Conservation (phyloP, 53 echinoderm and acorn worm species). For the Echinometra lucunter region DNA sequence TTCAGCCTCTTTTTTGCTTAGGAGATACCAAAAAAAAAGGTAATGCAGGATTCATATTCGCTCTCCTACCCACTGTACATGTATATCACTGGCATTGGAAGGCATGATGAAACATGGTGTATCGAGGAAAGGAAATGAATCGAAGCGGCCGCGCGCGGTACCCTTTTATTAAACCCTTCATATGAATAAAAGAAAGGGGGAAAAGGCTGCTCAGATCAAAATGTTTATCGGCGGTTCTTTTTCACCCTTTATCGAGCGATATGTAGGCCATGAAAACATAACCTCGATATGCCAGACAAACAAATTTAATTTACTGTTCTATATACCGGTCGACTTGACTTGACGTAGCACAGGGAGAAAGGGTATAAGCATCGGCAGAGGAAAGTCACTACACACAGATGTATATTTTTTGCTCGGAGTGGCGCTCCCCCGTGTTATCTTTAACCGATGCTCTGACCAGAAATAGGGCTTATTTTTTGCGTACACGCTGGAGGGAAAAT, state of each 20-base stretch:
- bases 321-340: conserved; percentile 60
- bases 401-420: background rate
- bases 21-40: background rate
- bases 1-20: background rate
- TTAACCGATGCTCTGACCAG: conserved; percentile 33
- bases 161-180: conserved; percentile 68
- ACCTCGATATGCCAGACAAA: conserved; percentile 72
- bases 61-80: background rate
- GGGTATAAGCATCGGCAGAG: background rate
- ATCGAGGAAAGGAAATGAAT: conserved; percentile 60
- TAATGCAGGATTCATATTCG: conserved; percentile 4
- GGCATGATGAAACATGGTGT: conserved; percentile 45
- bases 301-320: conserved; percentile 72
- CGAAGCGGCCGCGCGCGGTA: conserved; percentile 61
- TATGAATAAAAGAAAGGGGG: conserved; percentile 64
- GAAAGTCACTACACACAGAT: conserved; percentile 49
- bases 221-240: conserved; percentile 70
- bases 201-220: conserved; percentile 69
- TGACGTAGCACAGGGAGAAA: conserved; percentile 28
- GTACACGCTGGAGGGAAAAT: conserved; percentile 29
- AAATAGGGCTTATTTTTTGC: conserved; percentile 40
- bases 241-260: conserved; percentile 71
- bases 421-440: background rate
- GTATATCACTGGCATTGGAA: background rate
- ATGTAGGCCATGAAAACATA: conserved; percentile 75